Percentiles rank a stretch among this genome's conserved stretches.
Conservation (phyloP, 1,140 invertebrate species). For the Oryctes rhinoceros region DNA sequence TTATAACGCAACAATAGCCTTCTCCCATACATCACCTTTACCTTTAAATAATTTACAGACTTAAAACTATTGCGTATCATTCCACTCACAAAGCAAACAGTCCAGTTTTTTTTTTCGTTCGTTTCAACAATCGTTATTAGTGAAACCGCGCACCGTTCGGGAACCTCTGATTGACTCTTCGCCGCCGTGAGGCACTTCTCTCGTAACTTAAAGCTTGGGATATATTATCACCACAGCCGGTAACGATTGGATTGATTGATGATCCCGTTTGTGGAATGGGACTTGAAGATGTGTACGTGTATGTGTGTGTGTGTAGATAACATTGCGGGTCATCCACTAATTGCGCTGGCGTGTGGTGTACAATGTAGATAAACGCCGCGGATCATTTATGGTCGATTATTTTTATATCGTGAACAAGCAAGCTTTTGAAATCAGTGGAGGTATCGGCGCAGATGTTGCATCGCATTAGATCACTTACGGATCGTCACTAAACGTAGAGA, state of each 20-base stretch:
- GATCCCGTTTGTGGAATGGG: not conserved
- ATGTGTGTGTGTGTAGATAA: not conserved
- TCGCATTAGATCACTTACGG: no score
- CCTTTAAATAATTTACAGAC: no score
- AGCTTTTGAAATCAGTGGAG: conserved; percentile 20
- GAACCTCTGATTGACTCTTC: not conserved
- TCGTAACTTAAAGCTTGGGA: not conserved
- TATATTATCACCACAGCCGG: conserved; percentile 22
- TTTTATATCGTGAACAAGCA: conserved; percentile 1
- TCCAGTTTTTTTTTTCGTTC: not conserved
- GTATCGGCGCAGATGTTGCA: no score
- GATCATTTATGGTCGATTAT: not conserved
- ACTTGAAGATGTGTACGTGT: conserved; percentile 24
- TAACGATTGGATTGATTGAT: conserved; percentile 32
- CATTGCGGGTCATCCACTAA: conserved; percentile 15
- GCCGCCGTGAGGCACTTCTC: not conserved
- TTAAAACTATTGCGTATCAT: no score
- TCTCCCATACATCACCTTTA: no score
- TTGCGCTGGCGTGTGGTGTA: conserved; percentile 32
- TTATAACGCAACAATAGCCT: no score
- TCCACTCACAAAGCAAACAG: conserved; percentile 25
- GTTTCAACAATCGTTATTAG: not conserved
- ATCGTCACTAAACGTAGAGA: no score
- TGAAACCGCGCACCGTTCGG: conserved; percentile 10
- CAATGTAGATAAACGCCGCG: conserved; percentile 19